Conservation (phyloP, 2,888 invertebrate species). For the Torymus aiolomorphi region DNA sequence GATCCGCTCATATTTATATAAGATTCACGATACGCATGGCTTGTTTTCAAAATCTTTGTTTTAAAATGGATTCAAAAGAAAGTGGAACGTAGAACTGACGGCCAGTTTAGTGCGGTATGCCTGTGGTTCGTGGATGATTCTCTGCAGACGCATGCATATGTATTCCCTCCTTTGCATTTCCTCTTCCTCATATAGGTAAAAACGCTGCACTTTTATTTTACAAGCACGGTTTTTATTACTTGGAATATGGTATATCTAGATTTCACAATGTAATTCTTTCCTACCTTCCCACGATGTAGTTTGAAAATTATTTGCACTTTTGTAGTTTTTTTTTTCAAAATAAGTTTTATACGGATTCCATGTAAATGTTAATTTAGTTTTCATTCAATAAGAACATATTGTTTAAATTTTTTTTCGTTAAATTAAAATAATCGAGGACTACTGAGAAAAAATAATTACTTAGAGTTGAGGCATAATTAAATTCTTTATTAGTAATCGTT, state of each 20-base stretch:
- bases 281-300: constrained; percentile 27
- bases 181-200: constrained; percentile 41
- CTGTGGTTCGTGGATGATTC: constrained; percentile 29
- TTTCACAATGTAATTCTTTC: constrained; percentile 3
- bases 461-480: no score
- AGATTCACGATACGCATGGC: constrained; percentile 8
- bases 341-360: not conserved
- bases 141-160: constrained; percentile 37
- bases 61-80: constrained; percentile 30
- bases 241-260: constrained; percentile 27
- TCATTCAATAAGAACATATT: no score
- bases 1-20: not conserved
- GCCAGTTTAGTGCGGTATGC: constrained; percentile 2
- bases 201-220: constrained; percentile 37
- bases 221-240: constrained; percentile 28
- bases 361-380: not conserved
- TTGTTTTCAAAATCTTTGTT: constrained; percentile 5
- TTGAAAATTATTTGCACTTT: not conserved
- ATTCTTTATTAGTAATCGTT: no score
- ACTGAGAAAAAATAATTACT: no score
- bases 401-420: no score
- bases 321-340: not conserved
- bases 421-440: no score
- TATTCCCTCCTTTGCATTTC: constrained; percentile 37
- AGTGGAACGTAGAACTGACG: constrained; percentile 30